Evolutionary conservation across 1,140 invertebrate genomes (phyloP), one percentile per base, ranked within the genome.

Genomic region (Drosophila arizonae): DNA sequence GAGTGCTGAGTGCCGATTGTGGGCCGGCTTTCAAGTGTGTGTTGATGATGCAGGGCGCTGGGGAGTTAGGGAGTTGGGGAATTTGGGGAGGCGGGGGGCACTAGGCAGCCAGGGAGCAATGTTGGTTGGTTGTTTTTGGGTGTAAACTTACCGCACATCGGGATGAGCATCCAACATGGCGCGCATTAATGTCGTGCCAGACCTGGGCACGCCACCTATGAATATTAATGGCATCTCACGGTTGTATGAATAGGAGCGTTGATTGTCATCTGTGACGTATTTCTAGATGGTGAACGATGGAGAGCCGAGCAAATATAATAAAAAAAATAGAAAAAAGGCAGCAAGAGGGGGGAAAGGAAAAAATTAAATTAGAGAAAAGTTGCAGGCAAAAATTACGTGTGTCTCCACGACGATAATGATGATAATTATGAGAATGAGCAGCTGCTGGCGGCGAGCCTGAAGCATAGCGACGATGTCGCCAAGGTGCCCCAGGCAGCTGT

Each of bases 81-180:
- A 8, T 58, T 41, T 26, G 41, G 41, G 8, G 10, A 39, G 11
- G 8, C 15, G 28, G n/a, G 13, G 21, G 33, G 8, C 6, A 9
- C 8, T 33, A 15, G 36, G 41, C 39, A 15, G 17, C 51, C 21
- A 24, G 21, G 21, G 21, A 24, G 21, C 21, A 24, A 24, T 24
- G 21, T 30, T 30, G 28, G 28, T 33, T 11, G 36, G 30, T 30
- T 24, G n/a, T 33, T 39, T 15, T 15, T 6, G 13, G 41, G 39
- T 36, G 45, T 45, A 64, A 55, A 87, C 91, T 92, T 92, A 96
- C 95, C 96, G 95, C 79, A 99, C 96, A 91, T 97, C 96, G n/a
- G 97, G 97, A 94, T 99, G 99, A 46, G 99, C 98, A 93, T 99
- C 99, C 57, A 99, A 93, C 97, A 99, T 98, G 69, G 98, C 98